Conservation (phyloP, 30 jellyfish, hydroid and myxozoan species). For the Aurelia coerulea region DNA sequence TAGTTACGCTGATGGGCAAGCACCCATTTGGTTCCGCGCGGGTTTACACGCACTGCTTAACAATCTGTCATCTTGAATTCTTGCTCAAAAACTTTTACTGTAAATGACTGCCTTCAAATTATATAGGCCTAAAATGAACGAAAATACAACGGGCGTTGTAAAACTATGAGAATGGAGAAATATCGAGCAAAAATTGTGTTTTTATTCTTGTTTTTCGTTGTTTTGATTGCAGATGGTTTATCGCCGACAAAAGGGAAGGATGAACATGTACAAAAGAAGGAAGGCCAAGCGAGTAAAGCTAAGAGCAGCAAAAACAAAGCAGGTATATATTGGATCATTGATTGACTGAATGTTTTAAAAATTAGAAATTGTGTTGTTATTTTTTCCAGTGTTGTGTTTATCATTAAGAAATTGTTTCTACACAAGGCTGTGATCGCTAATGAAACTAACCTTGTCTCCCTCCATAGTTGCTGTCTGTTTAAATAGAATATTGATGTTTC, state of each 20-base stretch:
- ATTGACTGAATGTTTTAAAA: neutral
- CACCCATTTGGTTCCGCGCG: constrained; percentile 10
- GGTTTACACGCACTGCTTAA: constrained; percentile 59
- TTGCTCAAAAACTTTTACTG: constrained; percentile 24
- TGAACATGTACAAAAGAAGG: neutral
- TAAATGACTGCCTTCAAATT: constrained; percentile 1
- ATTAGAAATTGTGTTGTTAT: no score
- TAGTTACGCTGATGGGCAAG: constrained; percentile 21
- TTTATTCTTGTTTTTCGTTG: neutral
- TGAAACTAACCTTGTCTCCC: no score
- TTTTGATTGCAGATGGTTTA: constrained; percentile 4
- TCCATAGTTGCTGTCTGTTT: no score
- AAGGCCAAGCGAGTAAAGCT: constrained; percentile 8
- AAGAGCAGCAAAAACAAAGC: constrained; percentile 26
- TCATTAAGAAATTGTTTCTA: no score
- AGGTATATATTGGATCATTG: constrained; percentile 1
- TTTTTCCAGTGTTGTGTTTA: no score
- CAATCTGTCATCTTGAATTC: constrained; percentile 22
- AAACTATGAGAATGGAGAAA: neutral
- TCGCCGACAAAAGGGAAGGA: constrained; percentile 3
- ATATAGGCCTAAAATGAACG: constrained; percentile 1
- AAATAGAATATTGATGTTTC: no score
- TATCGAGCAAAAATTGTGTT: neutral
- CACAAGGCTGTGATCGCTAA: no score
- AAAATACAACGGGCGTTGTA: neutral